Conservation (phyloP, 2,113 vertebrate species). For the Echinops telfairi region DNA sequence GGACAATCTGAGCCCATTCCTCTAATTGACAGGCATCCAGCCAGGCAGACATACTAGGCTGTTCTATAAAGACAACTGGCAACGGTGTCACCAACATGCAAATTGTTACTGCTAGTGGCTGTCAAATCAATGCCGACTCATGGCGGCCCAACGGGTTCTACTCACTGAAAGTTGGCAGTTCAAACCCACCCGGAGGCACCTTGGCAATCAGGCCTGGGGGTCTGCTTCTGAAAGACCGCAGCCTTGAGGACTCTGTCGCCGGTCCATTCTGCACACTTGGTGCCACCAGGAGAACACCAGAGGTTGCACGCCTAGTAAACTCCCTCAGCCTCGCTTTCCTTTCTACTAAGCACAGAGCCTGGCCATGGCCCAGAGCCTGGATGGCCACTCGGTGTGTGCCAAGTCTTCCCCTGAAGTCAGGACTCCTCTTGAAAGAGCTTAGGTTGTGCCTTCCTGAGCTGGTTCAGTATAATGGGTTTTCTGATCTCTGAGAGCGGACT, state of each 20-base stretch:
- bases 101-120: background rate
- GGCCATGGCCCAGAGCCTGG: background rate
- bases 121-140: background rate
- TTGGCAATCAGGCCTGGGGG: background rate
- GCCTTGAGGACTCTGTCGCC: background rate
- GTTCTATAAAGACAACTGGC: background rate
- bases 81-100: background rate
- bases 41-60: background rate
- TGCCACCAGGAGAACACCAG: background rate
- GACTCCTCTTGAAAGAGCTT: slow-evolving; percentile 31
- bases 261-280: background rate
- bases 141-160: background rate
- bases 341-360: background rate
- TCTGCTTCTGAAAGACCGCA: background rate
- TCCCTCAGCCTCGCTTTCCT: background rate
- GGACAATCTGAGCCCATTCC: background rate
- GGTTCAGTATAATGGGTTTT: slow-evolving; percentile 17
- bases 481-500: slow-evolving; percentile 54
- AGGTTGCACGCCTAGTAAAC: background rate
- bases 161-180: too few relatives aligned
- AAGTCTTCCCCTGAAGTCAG: slow-evolving; percentile 7
- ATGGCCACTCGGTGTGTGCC: background rate
- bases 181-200: background rate
- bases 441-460: background rate
- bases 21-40: background rate